Conservation (phyloP, 2,797 vertebrate species). For the Astyanax mexicanus region DNA sequence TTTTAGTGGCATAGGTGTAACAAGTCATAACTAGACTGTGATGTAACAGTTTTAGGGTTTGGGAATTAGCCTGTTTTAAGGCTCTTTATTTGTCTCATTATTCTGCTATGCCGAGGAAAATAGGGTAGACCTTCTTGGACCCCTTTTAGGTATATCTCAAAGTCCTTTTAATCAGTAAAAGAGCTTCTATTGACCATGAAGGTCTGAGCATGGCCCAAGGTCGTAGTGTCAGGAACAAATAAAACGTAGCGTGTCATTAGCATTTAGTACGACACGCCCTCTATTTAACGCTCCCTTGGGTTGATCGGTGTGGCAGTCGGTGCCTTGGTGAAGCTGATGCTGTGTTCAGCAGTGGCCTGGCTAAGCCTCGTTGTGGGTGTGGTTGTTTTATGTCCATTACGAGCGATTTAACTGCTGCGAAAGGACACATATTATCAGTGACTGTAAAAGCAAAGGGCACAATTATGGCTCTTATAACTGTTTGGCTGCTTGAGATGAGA, state of each 20-base stretch:
- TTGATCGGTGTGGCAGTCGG: not conserved
- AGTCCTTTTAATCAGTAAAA: not conserved
- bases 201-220: constrained; percentile 5
- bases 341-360: not conserved
- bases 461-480: not conserved
- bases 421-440: not conserved
- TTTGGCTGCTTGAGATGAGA: not conserved
- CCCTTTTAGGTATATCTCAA: not conserved
- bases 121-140: too few species aligned
- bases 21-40: too few species aligned
- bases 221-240: not conserved
- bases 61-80: too few species aligned
- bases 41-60: too few species aligned
- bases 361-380: not conserved
- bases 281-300: not conserved
- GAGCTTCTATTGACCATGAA: not conserved
- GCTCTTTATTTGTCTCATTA: too few species aligned
- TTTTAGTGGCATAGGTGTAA: too few species aligned
- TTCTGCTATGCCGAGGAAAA: too few species aligned
- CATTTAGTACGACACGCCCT: not conserved
- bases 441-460: not conserved
- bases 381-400: not conserved
- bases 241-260: not conserved
- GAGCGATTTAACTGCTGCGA: not conserved
- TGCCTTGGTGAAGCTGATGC: too few species aligned